These are phyloP conservation scores for Acanthaster planci DNA, from an alignment of 35 echinoderm and acorn worm genomes.

Conservation along the genomic window DNA sequence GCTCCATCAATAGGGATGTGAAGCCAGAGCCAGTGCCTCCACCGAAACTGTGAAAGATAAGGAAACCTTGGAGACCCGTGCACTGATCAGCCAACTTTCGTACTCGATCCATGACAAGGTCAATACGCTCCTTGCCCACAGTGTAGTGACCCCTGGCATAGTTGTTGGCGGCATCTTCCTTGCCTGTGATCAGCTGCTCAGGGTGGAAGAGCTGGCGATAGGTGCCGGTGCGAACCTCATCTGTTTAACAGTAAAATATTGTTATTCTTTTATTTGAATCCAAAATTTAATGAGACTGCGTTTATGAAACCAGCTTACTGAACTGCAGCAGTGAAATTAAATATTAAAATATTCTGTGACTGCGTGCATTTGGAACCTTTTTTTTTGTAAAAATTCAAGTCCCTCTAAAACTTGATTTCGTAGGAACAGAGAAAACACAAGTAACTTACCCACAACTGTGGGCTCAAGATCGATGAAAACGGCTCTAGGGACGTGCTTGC, in stretches of 20 bases:
- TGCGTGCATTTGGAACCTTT: too few relatives aligned
- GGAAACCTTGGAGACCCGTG: constrained; percentile 80
- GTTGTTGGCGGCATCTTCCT: constrained; percentile 52
- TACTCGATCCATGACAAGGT: not conserved
- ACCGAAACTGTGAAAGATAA: constrained; percentile 83
- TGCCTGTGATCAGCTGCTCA: constrained; percentile 50
- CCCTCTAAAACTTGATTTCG: too few relatives aligned
- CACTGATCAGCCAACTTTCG: constrained; percentile 62
- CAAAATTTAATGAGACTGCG: not conserved
- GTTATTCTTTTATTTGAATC: not conserved
- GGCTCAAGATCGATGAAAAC: constrained; percentile 84
- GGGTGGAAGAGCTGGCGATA: constrained; percentile 49
- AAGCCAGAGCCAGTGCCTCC: constrained; percentile 83
- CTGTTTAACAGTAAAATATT: constrained; percentile 13
- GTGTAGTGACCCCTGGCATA: constrained; percentile 56
- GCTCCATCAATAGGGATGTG: constrained; percentile 83
- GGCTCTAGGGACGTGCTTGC: constrained; percentile 76
- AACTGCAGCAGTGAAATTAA: not conserved
- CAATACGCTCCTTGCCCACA: constrained; percentile 43
- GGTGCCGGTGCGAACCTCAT: constrained; percentile 31
- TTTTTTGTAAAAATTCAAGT: too few relatives aligned
- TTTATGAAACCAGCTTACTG: not conserved
- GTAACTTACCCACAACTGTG: constrained; percentile 68
- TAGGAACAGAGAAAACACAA: not conserved
- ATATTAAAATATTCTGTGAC: not conserved